phyloP scores from a whole-genome alignment of 2,888 invertebrate genomes.

The Eulithis prunata region DNA sequence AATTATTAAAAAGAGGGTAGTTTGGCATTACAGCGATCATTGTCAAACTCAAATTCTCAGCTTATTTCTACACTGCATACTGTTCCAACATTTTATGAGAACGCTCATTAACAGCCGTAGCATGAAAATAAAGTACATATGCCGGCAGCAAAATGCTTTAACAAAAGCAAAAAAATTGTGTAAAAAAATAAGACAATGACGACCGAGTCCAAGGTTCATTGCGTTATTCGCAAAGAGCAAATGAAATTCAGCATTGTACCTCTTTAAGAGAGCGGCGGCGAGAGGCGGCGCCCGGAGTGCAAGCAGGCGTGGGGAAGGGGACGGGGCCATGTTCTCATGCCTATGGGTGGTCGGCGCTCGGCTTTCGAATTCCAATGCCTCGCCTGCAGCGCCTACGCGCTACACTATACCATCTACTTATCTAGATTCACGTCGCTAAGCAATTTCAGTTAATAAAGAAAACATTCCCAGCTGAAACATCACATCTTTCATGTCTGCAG shows the following conservation, averaged over 20 bases:
- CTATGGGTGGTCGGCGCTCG: conserved; percentile 83
- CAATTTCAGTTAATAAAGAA: conserved; percentile 42
- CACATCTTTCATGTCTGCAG: conserved; percentile 12
- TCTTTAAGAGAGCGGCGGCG: conserved; percentile 72
- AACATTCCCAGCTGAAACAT: conserved; percentile 9
- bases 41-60: too few relatives aligned
- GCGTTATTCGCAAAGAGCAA: conserved; percentile 69
- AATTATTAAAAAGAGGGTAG: conserved; percentile 7
- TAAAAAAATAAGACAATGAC: conserved; percentile 42
- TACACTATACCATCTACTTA: conserved; percentile 61
- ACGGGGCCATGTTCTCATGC: conserved; percentile 80
- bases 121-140: conserved; percentile 14
- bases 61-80: not conserved
- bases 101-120: conserved; percentile 8
- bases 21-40: not conserved
- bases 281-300: conserved; percentile 74
- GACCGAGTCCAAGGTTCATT: conserved; percentile 53
- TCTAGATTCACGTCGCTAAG: conserved; percentile 45
- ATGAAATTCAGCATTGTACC: conserved; percentile 81
- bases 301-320: conserved; percentile 78
- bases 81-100: not conserved
- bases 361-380: conserved; percentile 83
- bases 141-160: conserved; percentile 19
- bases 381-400: conserved; percentile 80
- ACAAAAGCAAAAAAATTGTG: conserved; percentile 34